These are phyloP conservation scores for Drosophila subobscura DNA, from an alignment of 1,140 invertebrate species.

Conservation along the genomic window DNA sequence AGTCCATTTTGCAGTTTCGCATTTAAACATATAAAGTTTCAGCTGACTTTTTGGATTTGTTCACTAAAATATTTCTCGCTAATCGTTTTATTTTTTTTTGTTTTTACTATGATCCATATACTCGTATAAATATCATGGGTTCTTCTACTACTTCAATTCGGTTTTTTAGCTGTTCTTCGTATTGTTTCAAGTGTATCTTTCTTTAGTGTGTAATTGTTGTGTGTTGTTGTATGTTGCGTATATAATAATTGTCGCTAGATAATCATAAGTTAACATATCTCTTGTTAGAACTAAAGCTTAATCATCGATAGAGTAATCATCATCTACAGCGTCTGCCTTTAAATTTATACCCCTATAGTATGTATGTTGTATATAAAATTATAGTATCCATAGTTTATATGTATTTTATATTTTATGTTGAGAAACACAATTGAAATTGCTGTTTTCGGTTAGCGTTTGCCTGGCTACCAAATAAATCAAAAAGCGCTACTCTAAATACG, in stretches of 20 bases:
- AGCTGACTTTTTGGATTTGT: slow-evolving; percentile 47
- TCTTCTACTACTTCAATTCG: slow-evolving; percentile 53
- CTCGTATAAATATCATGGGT: slow-evolving; percentile 38
- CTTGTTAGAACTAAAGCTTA: slow-evolving; percentile 66
- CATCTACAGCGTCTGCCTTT: slow-evolving; percentile 77
- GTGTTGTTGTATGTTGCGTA: slow-evolving; percentile 62
- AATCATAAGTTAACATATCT: slow-evolving; percentile 58
- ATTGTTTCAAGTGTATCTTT: slow-evolving; percentile 4
- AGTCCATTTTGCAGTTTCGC: slow-evolving; percentile 66
- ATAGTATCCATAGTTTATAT: slow-evolving; percentile 56
- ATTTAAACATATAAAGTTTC: slow-evolving; percentile 62
- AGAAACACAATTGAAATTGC: slow-evolving; percentile 55
- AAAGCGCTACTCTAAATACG: slow-evolving; percentile 59
- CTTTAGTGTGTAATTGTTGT: slow-evolving; percentile 39
- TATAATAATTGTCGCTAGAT: slow-evolving; percentile 75
- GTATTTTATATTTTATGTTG: slow-evolving; percentile 50
- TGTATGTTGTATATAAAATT: slow-evolving; percentile 71
- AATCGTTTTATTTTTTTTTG: slow-evolving; percentile 13
- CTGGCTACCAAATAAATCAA: slow-evolving; percentile 44
- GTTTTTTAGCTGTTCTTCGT: slow-evolving; percentile 36
- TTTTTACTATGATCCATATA: slow-evolving; percentile 45
- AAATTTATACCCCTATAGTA: slow-evolving; percentile 62
- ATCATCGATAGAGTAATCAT: slow-evolving; percentile 64
- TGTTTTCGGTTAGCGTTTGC: slow-evolving; percentile 45
- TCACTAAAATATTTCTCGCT: slow-evolving; percentile 53